These are phyloP conservation scores for Meriones psammophilus DNA, from an alignment of 2,797 vertebrate genomes.

Conservation along the genomic window DNA sequence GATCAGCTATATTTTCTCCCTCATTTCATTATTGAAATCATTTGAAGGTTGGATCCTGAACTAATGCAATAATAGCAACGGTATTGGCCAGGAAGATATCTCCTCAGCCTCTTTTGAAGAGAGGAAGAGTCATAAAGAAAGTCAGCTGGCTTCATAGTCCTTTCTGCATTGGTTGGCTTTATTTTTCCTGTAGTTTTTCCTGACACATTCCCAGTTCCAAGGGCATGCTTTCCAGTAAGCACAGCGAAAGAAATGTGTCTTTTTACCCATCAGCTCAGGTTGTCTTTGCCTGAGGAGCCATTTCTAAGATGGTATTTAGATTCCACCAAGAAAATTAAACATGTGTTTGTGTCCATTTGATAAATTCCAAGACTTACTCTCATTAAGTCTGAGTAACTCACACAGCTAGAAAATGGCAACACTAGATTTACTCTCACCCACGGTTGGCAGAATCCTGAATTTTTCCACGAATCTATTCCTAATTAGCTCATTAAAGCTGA, in stretches of 20 bases:
- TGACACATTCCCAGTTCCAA: not conserved
- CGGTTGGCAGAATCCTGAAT: not conserved
- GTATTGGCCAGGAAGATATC: slow-evolving; percentile 39
- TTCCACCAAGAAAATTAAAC: slow-evolving; percentile 41
- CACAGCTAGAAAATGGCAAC: not conserved
- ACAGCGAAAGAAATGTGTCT: not conserved
- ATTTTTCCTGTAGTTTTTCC: not conserved
- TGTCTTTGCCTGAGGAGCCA: not conserved
- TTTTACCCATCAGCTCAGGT: not conserved
- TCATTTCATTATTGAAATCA: slow-evolving; percentile 69
- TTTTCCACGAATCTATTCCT: not conserved
- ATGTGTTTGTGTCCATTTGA: slow-evolving; percentile 19
- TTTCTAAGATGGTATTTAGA: not conserved
- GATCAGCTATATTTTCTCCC: slow-evolving; percentile 75
- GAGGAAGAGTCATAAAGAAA: not conserved
- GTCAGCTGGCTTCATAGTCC: not conserved
- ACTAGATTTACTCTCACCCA: not conserved
- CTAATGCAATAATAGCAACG: slow-evolving; percentile 37
- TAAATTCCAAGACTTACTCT: slow-evolving; percentile 38
- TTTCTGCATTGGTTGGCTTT: not conserved
- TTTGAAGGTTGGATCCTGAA: slow-evolving; percentile 72
- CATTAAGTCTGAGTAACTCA: slow-evolving; percentile 4
- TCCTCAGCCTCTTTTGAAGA: not conserved
- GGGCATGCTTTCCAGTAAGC: not conserved
- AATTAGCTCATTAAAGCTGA: slow-evolving; percentile 18